A percentile compares a stretch with the other conserved stretches of the same genome.
Conservation (phyloP, 2,113 vertebrate genomes). For the Tetraodon nigroviridis region DNA sequence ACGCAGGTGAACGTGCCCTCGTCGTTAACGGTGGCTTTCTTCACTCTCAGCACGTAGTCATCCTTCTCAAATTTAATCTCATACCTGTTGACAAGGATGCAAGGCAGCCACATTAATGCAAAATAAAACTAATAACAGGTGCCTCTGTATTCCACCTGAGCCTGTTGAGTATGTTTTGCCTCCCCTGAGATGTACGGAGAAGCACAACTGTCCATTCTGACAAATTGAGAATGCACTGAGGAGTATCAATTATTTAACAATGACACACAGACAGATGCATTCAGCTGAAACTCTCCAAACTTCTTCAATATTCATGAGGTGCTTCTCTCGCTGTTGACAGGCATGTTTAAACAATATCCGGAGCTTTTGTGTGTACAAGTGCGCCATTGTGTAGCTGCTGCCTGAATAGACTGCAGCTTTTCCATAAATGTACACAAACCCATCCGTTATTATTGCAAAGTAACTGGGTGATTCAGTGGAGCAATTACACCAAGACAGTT, state of each 20-base stretch:
- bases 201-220: slow-evolving; percentile 39
- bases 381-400: neutral
- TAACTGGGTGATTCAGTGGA: slow-evolving; percentile 12
- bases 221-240: slow-evolving; percentile 47
- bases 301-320: slow-evolving; percentile 67
- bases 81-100: slow-evolving; percentile 76
- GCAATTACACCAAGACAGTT: neutral
- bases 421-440: neutral
- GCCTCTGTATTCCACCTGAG: neutral
- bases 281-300: slow-evolving; percentile 54
- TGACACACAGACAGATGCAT: slow-evolving; percentile 52
- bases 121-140: too few relatives aligned
- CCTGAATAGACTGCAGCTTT: neutral
- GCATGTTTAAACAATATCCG: slow-evolving; percentile 7
- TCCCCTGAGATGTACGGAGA: slow-evolving; percentile 12
- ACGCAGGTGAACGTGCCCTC: slow-evolving; percentile 91
- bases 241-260: slow-evolving; percentile 73
- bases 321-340: slow-evolving; percentile 12
- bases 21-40: slow-evolving; percentile 82
- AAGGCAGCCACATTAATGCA: too few relatives aligned
- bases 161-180: slow-evolving; percentile 8
- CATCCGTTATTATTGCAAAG: neutral
- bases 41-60: slow-evolving; percentile 91
- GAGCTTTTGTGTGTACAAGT: slow-evolving; percentile 3
- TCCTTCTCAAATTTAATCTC: slow-evolving; percentile 97